Evolutionary conservation across 2,113 vertebrate species (phyloP), one percentile per base, ranked within the genome.

Genomic region (Pogona vitticeps): DNA sequence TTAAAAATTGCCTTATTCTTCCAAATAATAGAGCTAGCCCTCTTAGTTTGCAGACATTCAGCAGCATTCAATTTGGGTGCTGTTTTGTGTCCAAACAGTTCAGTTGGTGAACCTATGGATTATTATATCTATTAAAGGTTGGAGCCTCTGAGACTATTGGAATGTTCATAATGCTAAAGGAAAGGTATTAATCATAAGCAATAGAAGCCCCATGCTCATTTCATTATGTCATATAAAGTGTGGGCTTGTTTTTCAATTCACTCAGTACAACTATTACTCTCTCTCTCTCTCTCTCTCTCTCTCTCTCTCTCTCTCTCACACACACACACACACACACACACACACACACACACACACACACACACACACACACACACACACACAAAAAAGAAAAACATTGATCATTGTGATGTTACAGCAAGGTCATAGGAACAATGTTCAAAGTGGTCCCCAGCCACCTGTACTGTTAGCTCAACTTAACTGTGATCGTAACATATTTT

Each of bases 161-260:
- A 91, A 91, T 92, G 90, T 92, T 94, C 90, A 90, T 79, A 88
- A 88, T 90, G 87, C 73, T 68, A 78, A 91, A 88, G 83, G 82
- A 94, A 87, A 86, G 87, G 68, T 70, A 70, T 89, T 91, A 87
- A 82, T 92, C 46, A 82, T 77, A 86, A 88, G 73, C 89, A 94
- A 72, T 52, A 88, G 86, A 77, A 92, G 75, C 61, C 83, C 90
- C 87, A 3, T 38, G 36, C 12, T 31, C n/a, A 82, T 72, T 42
- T 84, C 71, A 38, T 46, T 82, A 75, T 65, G 63, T 73, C 84
- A 88, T 90, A 92, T 84, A 88, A 85, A 81, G 90, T 93, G 79
- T 90, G 56, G 91, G 78, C 89, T 94, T 93, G 90, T 70, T 91
- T 91, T 89, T 93, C 59, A 91, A 5, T 86, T 92, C 56, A 84